Conservation (phyloP, 2,797 vertebrate species). For the Sebastes taczanowskii region DNA sequence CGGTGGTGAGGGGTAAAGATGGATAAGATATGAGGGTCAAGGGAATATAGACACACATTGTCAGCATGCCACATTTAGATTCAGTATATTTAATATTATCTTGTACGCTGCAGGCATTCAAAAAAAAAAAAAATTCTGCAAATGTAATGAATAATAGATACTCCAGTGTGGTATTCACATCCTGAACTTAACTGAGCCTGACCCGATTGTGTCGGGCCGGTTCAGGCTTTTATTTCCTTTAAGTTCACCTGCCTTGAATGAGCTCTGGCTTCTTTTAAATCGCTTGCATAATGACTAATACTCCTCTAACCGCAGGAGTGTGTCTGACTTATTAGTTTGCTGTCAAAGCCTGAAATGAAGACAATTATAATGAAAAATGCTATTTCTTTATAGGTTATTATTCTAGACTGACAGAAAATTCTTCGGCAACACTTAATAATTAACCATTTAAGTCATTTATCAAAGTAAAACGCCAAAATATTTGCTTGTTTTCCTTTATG, state of each 20-base stretch:
- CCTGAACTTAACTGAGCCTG: neutral
- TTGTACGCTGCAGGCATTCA: neutral
- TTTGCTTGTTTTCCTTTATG: neutral
- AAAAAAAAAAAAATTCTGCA: neutral
- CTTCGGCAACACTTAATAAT: neutral
- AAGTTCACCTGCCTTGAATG: neutral
- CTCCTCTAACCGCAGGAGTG: neutral
- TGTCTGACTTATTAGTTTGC: neutral
- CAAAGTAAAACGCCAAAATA: fast-evolving
- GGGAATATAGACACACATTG: neutral
- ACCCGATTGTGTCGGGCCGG: neutral
- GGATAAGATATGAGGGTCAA: neutral
- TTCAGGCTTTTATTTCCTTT: neutral
- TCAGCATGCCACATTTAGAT: neutral
- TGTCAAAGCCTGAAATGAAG: neutral
- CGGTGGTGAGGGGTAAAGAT: neutral
- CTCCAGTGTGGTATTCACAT: neutral
- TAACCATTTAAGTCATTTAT: neutral
- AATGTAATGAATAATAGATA: constrained; percentile 10
- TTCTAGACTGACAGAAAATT: neutral
- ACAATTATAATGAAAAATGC: neutral
- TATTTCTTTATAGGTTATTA: neutral
- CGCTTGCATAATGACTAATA: neutral
- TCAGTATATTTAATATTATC: neutral
- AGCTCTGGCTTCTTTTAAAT: neutral